A percentile compares a stretch with the other conserved stretches of the same genome.
These are phyloP conservation scores for Heliconius sara DNA, from an alignment of 2,888 invertebrate genomes.

Conservation along the genomic window DNA sequence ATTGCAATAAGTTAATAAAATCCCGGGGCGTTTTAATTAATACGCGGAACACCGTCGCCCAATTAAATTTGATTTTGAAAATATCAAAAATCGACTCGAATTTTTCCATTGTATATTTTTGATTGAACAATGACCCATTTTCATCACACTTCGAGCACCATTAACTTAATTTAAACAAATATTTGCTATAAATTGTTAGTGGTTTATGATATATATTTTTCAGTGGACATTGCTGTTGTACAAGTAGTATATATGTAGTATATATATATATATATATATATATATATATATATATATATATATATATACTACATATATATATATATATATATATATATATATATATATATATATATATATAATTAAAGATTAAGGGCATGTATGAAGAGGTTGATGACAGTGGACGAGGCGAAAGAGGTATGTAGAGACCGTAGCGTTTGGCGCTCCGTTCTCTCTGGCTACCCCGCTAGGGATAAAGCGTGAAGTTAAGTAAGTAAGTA, in stretches of 20 bases:
- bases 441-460: no score
- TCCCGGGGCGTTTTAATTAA: constrained; percentile 76
- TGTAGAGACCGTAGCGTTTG: no score
- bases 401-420: no score
- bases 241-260: background rate
- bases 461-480: no score
- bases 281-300: background rate
- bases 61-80: constrained; percentile 72
- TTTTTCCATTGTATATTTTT: constrained; percentile 42
- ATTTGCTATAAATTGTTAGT: constrained; percentile 22
- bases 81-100: constrained; percentile 46
- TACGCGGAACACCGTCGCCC: constrained; percentile 73
- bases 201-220: background rate
- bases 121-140: constrained; percentile 41
- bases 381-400: no score
- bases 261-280: background rate
- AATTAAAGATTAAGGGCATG: no score
- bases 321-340: background rate
- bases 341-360: no score
- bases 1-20: constrained; percentile 81
- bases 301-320: no score
- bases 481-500: no score
- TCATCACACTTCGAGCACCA: constrained; percentile 35
- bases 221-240: no score
- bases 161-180: constrained; percentile 33